Evolutionary conservation across 2,888 invertebrate species (phyloP), one percentile per base, ranked within the genome.

Genomic region (Ecdyonurus torrentis): DNA sequence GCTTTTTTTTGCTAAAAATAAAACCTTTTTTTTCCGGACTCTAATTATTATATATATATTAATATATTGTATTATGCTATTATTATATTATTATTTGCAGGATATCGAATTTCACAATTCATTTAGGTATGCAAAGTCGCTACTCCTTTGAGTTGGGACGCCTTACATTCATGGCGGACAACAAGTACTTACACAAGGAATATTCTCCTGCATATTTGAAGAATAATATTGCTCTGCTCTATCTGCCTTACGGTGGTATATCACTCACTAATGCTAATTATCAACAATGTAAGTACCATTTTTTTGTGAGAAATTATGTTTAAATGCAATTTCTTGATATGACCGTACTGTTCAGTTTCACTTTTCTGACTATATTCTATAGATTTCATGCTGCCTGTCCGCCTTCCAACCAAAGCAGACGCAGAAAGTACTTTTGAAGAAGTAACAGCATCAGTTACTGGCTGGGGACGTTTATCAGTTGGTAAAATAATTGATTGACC

Each of bases 211-310:
- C 62, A n/a, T 23, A 63, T 55, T 61, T 69, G 58, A 60, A 63
- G 23, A 68, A 70, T 63, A 70, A 70, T 64, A 66, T 70, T 25
- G 67, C 70, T n/a, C 64, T 70, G 58, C 63, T 70, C 63, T 65
- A 61, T 24, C 67, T 70, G 52, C 67, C 68, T n/a, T n/a, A n/a
- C n/a, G n/a, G n/a, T n/a, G n/a, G n/a, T n/a, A n/a, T n/a, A n/a
- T n/a, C n/a, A n/a, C n/a, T n/a, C n/a, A n/a, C n/a, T n/a, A n/a
- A n/a, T n/a, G n/a, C n/a, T n/a, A n/a, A n/a, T n/a, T n/a, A n/a
- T n/a, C n/a, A n/a, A n/a, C n/a, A n/a, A n/a, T n/a, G n/a, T n/a
- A n/a, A n/a, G n/a, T n/a, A n/a, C n/a, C n/a, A n/a, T n/a, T n/a
- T n/a, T n/a, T n/a, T n/a, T n/a, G n/a, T n/a, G n/a, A n/a, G n/a